Conservation (phyloP, 1,140 invertebrate species). For the Myzus persicae region DNA sequence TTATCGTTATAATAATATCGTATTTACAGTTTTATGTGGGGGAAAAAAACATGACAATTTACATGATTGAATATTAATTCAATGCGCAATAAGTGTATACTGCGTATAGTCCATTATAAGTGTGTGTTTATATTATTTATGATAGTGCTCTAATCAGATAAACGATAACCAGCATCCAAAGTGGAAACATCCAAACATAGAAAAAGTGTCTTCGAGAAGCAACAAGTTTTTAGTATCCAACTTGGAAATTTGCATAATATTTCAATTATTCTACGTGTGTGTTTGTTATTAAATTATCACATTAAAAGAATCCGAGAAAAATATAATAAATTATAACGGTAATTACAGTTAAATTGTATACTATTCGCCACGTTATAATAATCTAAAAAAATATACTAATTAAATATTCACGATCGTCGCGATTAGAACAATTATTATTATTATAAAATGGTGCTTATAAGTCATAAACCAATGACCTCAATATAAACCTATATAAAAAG, state of each 20-base stretch:
- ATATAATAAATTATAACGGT: constrained; percentile 6
- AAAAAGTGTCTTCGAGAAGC: background rate
- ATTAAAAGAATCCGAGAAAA: background rate
- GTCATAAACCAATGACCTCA: background rate
- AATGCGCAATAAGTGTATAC: background rate
- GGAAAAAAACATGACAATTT: constrained; percentile 13
- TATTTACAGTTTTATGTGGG: background rate
- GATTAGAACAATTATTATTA: constrained; percentile 13
- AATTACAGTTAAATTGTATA: background rate
- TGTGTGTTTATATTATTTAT: constrained; percentile 34
- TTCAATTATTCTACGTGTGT: background rate
- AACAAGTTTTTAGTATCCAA: constrained; percentile 9
- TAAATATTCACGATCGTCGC: background rate
- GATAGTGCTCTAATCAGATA: constrained; percentile 6
- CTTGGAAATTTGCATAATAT: background rate
- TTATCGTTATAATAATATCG: constrained; percentile 14
- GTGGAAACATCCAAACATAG: background rate
- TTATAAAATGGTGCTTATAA: background rate
- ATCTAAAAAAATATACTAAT: background rate
- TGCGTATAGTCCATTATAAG: background rate
- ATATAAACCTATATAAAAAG: background rate
- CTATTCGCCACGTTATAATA: background rate
- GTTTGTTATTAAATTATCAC: background rate
- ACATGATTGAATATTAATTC: constrained; percentile 16
- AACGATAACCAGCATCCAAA: background rate